Percentiles rank a stretch among this genome's conserved stretches.
phyloP scores from a whole-genome alignment of 2,797 vertebrate species.

The Tarsius wallacei region DNA sequence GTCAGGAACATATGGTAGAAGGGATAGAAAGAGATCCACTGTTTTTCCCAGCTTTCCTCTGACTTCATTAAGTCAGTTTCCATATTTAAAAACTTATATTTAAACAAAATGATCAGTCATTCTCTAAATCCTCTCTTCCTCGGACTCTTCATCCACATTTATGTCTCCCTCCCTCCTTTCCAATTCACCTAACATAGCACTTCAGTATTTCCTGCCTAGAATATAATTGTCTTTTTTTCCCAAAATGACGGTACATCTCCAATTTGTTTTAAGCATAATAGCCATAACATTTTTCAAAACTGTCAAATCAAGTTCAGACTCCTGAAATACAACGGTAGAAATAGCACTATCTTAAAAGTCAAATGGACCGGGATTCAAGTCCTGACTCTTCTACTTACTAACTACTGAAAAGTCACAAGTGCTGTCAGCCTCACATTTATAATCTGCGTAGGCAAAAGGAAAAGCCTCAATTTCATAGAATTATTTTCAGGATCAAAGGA shows the following conservation, averaged over 20 bases:
- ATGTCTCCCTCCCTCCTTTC: neutral
- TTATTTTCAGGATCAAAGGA: neutral
- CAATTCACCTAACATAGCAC: neutral
- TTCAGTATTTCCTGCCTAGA: neutral
- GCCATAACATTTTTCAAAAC: neutral
- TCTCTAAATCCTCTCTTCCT: neutral
- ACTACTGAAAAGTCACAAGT: neutral
- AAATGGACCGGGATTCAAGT: neutral
- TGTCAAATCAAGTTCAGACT: neutral
- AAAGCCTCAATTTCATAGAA: neutral
- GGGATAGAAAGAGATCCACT: neutral
- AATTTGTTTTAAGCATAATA: neutral
- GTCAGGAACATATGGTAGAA: neutral
- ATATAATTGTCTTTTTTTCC: too few species aligned
- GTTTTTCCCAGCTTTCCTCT: neutral
- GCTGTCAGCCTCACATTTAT: neutral
- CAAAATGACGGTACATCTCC: neutral
- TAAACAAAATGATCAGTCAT: neutral
- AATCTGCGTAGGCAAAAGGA: neutral
- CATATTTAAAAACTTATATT: neutral
- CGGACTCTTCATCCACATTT: neutral
- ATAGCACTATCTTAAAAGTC: neutral
- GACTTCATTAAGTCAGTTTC: neutral
- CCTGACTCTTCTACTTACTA: neutral
- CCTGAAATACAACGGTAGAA: neutral